Conservation (phyloP, 2,797 vertebrate genomes). For the Hoplostethus mediterraneus region DNA sequence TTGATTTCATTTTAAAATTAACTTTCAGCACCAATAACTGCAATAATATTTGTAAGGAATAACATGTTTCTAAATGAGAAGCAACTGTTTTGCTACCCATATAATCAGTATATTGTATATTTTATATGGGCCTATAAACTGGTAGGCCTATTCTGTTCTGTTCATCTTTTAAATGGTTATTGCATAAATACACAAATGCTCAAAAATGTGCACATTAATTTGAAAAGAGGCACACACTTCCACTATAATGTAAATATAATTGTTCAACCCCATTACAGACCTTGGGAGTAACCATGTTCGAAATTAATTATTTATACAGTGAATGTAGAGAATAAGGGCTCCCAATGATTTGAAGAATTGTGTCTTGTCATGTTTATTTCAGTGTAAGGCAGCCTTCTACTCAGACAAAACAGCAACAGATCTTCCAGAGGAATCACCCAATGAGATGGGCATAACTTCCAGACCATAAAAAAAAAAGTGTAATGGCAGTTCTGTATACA, state of each 20-base stretch:
- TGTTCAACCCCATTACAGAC: neutral
- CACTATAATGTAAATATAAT: neutral
- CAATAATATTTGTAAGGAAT: neutral
- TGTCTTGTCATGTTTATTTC: constrained; percentile 67
- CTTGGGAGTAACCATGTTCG: too few species aligned
- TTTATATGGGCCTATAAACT: neutral
- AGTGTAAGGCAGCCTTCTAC: constrained; percentile 78
- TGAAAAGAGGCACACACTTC: neutral
- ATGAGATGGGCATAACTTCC: constrained; percentile 19
- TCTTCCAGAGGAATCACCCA: constrained; percentile 35
- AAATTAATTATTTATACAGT: too few species aligned
- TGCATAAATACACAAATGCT: neutral
- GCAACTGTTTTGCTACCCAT: too few species aligned
- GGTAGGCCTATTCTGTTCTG: neutral
- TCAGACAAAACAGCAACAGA: constrained; percentile 60
- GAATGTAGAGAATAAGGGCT: neutral
- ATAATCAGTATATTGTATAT: neutral
- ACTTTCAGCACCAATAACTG: neutral
- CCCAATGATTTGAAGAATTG: neutral
- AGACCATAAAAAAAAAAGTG: constrained; percentile 31
- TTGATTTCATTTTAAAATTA: neutral
- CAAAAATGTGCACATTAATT: neutral
- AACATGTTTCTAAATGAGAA: neutral
- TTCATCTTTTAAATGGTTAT: too few species aligned
- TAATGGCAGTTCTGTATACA: constrained; percentile 52